Conservation (phyloP, 2,113 vertebrate genomes). For the Columba livia region DNA sequence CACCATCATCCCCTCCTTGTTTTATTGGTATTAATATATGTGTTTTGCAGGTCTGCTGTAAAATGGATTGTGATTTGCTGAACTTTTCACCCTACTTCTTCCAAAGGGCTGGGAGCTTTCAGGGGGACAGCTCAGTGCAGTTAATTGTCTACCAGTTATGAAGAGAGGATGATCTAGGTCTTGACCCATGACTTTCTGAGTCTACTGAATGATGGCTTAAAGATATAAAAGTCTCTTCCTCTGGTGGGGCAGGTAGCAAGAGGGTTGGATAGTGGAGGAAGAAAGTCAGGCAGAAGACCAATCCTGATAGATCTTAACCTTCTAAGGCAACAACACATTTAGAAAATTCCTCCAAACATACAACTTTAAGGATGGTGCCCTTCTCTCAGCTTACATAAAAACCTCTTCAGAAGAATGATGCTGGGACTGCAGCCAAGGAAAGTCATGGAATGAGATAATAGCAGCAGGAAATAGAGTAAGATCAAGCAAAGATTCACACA, state of each 20-base stretch:
- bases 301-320: background rate
- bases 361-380: background rate
- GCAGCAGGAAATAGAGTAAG: background rate
- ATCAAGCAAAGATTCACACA: background rate
- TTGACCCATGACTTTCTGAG: background rate
- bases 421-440: background rate
- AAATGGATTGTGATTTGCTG: background rate
- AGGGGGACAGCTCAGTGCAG: background rate
- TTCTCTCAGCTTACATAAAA: background rate
- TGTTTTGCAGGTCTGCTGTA: slow-evolving; percentile 7
- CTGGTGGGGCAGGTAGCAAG: background rate
- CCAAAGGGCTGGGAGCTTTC: background rate
- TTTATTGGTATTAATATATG: slow-evolving; percentile 28
- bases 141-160: background rate
- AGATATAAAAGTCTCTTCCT: background rate
- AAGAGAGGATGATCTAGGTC: background rate
- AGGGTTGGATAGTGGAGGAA: background rate
- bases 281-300: background rate
- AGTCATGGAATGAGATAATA: background rate
- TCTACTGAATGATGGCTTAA: background rate
- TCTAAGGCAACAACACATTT: background rate
- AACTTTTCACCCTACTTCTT: slow-evolving; percentile 41
- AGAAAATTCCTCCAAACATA: background rate
- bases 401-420: background rate
- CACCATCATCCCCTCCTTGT: background rate